Evolutionary conservation across 2,797 vertebrate species (phyloP).

Genomic region (Platalea minor): DNA sequence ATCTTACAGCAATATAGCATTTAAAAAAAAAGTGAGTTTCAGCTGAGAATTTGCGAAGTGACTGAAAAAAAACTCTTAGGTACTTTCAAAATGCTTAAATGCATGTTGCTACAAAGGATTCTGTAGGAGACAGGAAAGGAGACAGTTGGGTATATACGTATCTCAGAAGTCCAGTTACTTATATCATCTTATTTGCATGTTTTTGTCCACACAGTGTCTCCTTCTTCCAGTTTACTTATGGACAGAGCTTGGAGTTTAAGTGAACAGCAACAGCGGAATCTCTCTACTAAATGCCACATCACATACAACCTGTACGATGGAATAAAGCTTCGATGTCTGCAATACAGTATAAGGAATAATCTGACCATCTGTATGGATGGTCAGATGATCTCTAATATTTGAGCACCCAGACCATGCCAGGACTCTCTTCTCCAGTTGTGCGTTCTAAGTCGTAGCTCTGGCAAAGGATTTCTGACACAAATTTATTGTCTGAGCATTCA

Average conservation of each 20-base stretch:
- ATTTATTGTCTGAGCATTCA: not conserved
- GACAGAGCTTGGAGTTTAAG: not conserved
- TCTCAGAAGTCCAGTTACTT: not conserved
- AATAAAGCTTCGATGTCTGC: not conserved
- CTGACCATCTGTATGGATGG: not conserved
- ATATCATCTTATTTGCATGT: not conserved
- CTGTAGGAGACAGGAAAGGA: not conserved
- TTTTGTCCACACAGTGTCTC: not conserved
- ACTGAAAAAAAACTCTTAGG: not conserved
- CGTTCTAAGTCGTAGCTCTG: not conserved
- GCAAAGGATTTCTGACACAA: not conserved
- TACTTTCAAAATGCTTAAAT: not conserved
- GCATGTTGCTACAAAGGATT: not conserved
- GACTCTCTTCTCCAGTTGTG: not conserved
- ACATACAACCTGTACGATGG: not conserved
- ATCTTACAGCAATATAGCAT: not conserved
- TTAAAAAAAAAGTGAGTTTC: not conserved
- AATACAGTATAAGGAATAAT: not conserved
- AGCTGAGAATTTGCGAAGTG: not conserved
- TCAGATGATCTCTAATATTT: not conserved
- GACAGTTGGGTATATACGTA: not conserved
- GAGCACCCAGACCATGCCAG: accelerated
- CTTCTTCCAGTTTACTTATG: not conserved
- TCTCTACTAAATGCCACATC: not conserved
- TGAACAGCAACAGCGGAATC: not conserved